phyloP scores from a whole-genome alignment of 2,113 vertebrate species.

The Coracopsis vasa region DNA sequence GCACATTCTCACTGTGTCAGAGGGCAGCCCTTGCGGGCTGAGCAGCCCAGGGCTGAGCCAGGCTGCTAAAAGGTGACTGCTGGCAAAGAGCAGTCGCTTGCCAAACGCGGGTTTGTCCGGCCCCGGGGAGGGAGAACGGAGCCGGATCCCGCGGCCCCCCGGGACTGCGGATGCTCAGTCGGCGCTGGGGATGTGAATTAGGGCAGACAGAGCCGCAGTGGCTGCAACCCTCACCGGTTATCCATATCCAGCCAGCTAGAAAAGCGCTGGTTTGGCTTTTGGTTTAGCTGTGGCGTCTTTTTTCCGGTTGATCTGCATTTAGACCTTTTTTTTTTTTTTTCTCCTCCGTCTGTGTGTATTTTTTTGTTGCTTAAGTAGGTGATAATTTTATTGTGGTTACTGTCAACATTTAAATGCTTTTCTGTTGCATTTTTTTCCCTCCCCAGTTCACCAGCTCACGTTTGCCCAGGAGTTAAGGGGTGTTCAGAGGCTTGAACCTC shows the following conservation, averaged over 20 bases:
- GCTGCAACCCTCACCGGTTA: neutral
- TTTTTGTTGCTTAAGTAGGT: neutral
- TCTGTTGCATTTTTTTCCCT: neutral
- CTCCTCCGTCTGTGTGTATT: rapidly evolving
- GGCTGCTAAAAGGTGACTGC: neutral
- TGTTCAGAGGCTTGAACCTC: neutral
- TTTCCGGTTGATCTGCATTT: neutral
- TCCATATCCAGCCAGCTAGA: constrained; percentile 30
- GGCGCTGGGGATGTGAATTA: constrained; percentile 18
- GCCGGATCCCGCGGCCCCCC: neutral
- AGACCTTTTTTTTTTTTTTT: too few species aligned
- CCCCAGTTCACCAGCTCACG: neutral
- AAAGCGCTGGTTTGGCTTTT: neutral
- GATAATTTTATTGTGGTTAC: neutral
- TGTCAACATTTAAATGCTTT: neutral
- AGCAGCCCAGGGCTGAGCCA: neutral
- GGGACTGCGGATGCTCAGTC: constrained; percentile 27
- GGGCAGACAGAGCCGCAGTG: constrained; percentile 27
- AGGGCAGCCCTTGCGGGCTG: neutral
- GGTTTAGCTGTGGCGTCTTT: neutral
- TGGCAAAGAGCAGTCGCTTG: neutral
- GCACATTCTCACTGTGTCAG: rapidly evolving
- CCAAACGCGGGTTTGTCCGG: neutral
- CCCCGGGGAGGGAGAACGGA: neutral
- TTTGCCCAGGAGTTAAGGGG: neutral